Evolutionary conservation across 2,797 vertebrate species (phyloP).

Genomic region (Micromesistius poutassou): DNA sequence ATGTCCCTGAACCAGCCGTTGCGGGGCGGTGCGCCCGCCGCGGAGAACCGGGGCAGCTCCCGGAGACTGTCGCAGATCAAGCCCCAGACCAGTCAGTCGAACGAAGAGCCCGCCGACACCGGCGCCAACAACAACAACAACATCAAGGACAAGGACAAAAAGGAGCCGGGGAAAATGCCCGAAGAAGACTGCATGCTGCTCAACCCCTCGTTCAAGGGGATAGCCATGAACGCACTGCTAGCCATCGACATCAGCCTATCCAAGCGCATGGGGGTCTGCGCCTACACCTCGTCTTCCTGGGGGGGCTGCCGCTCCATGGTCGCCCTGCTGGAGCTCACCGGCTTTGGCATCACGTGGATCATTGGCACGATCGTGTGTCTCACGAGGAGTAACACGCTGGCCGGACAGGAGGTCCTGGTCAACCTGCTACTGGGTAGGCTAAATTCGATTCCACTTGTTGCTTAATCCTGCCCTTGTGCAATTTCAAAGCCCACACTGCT

Average conservation of each 20-base stretch:
- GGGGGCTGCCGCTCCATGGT: conserved; percentile 92
- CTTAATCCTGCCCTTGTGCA: not conserved
- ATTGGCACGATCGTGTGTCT: conserved; percentile 90
- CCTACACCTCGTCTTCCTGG: conserved; percentile 84
- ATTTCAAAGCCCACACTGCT: not conserved
- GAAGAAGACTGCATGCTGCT: conserved; percentile 98
- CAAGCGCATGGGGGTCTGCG: conserved; percentile 91
- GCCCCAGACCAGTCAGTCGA: conserved; percentile 57
- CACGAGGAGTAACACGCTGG: conserved; percentile 89
- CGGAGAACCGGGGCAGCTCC: conserved; percentile 65
- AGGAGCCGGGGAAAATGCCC: conserved; percentile 76
- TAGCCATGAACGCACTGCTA: conserved; percentile 90
- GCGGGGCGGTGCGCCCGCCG: conserved; percentile 22
- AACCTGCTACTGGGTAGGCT: conserved; percentile 90
- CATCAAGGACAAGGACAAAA: conserved; percentile 57
- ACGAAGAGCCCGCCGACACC: conserved; percentile 54
- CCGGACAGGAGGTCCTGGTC: conserved; percentile 93
- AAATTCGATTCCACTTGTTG: not conserved
- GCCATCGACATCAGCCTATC: conserved; percentile 96
- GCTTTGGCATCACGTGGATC: conserved; percentile 93
- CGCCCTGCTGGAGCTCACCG: conserved; percentile 86
- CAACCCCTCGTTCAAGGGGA: conserved; percentile 93
- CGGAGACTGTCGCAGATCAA: conserved; percentile 65
- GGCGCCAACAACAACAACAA: conserved; percentile 10
- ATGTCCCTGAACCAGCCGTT: conserved; percentile 86